Percentiles rank a stretch among this genome's conserved stretches.
phyloP scores from a whole-genome alignment of 2,113 vertebrate genomes.

The Antechinus flavipes region DNA sequence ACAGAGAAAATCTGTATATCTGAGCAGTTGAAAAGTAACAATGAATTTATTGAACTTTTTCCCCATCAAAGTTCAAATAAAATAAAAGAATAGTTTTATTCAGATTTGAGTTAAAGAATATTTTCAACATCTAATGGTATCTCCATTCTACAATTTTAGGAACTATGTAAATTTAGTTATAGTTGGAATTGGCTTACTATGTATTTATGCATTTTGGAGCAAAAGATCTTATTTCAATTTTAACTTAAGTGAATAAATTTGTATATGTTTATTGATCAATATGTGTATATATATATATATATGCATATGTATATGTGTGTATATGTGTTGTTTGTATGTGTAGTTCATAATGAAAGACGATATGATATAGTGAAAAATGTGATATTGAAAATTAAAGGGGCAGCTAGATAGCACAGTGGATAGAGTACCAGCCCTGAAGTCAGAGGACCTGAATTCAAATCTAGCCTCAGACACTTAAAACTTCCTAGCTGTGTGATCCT shows the following conservation, averaged over 20 bases:
- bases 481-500: too few species aligned
- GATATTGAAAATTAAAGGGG: not conserved
- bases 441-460: too few species aligned
- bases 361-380: not conserved
- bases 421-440: too few species aligned
- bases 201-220: not conserved
- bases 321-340: too few species aligned
- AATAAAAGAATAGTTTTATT: constrained; percentile 22
- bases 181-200: not conserved
- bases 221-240: not conserved
- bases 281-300: not conserved
- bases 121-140: not conserved
- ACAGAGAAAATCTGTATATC: not conserved
- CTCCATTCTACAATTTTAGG: not conserved
- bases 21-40: not conserved
- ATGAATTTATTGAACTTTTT: not conserved
- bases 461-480: too few species aligned
- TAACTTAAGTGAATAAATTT: not conserved
- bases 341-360: not conserved
- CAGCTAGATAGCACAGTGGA: too few species aligned
- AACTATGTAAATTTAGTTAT: not conserved
- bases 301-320: not conserved
- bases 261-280: not conserved
- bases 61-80: not conserved
- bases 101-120: not conserved